phyloP scores from a whole-genome alignment of 2,113 vertebrate species.

The Nannospalax galili region DNA sequence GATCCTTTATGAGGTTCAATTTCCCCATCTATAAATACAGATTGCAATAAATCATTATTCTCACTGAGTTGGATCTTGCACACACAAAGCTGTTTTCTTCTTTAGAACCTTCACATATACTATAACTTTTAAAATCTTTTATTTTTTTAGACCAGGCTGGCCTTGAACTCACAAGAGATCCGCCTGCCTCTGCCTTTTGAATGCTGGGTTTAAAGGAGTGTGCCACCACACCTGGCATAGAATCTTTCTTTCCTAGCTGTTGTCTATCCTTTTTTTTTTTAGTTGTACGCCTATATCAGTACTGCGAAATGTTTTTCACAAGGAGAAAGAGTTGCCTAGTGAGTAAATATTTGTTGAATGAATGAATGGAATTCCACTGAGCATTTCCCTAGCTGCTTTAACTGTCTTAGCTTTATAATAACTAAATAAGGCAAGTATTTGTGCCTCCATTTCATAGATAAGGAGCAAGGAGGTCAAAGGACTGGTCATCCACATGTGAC shows the following conservation, averaged over 20 bases:
- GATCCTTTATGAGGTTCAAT: background rate
- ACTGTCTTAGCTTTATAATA: background rate
- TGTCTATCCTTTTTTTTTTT: background rate
- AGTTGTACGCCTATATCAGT: background rate
- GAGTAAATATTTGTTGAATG: constrained; percentile 3
- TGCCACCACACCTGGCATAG: too few species aligned
- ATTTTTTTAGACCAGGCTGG: too few species aligned
- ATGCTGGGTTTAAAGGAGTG: too few species aligned
- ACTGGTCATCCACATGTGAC: background rate
- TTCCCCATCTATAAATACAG: background rate
- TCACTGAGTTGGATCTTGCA: background rate
- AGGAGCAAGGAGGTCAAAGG: background rate
- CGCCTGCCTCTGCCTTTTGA: too few species aligned
- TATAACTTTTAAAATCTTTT: background rate
- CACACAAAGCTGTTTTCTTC: background rate
- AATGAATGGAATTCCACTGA: background rate
- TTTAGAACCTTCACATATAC: constrained; percentile 13
- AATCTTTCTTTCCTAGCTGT: constrained; percentile 6
- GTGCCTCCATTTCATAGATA: background rate
- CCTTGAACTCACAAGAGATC: too few species aligned
- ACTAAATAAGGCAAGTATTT: background rate
- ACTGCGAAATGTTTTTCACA: constrained; percentile 17
- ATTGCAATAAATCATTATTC: background rate
- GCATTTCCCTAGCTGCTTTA: background rate
- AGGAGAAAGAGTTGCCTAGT: background rate